Evolutionary conservation across 2,113 vertebrate species (phyloP).

Genomic region (Heloderma charlesbogerti): DNA sequence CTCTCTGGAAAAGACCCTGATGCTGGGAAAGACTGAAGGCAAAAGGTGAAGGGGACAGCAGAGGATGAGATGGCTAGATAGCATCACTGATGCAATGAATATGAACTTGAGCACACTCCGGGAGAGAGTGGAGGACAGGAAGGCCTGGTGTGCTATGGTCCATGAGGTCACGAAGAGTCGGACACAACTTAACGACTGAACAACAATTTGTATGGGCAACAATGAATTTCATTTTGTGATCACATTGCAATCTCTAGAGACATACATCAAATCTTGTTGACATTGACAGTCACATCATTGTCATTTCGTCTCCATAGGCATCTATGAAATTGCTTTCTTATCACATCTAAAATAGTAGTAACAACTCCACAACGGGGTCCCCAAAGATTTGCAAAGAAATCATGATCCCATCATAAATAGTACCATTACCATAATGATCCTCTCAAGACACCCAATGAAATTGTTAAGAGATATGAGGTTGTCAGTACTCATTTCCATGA

Average conservation of each 20-base stretch:
- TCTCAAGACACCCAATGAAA: slow-evolving; percentile 73
- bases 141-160: too few relatives aligned
- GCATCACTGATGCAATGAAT: too few relatives aligned
- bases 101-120: too few relatives aligned
- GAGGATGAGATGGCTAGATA: too few relatives aligned
- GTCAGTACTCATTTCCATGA: slow-evolving; percentile 69
- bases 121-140: too few relatives aligned
- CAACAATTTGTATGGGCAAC: slow-evolving; percentile 66
- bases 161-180: too few relatives aligned
- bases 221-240: slow-evolving; percentile 60
- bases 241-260: slow-evolving; percentile 60
- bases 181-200: too few relatives aligned
- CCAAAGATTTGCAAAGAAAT: slow-evolving; percentile 68
- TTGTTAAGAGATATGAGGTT: slow-evolving; percentile 68
- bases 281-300: slow-evolving; percentile 69
- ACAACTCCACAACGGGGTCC: slow-evolving; percentile 70
- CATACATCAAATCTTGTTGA: slow-evolving; percentile 62
- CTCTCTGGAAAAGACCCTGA: too few relatives aligned
- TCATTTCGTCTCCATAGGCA: slow-evolving; percentile 69
- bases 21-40: too few relatives aligned
- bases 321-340: slow-evolving; percentile 74
- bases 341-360: slow-evolving; percentile 70
- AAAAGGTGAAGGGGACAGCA: too few relatives aligned
- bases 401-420: slow-evolving; percentile 68
- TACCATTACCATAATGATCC: slow-evolving; percentile 64